These are phyloP conservation scores for Bombycilla garrulus DNA, from an alignment of 2,113 vertebrate species.

Conservation along the genomic window DNA sequence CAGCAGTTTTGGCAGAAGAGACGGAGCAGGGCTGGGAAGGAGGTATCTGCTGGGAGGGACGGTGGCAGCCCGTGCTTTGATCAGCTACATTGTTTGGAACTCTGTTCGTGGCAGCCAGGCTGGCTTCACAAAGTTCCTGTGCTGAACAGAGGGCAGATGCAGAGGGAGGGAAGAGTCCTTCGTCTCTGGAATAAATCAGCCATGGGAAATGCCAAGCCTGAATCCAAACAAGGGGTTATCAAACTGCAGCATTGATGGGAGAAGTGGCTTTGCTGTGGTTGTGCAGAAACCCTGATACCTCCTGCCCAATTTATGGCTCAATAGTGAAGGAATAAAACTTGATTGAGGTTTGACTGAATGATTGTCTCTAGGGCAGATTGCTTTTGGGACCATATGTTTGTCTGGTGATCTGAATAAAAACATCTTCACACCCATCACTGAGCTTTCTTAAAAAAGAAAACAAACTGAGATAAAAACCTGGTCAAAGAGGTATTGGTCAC, in stretches of 20 bases:
- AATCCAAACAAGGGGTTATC: background rate
- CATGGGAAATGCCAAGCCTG: background rate
- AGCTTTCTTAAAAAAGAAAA: background rate
- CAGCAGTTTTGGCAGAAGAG: background rate
- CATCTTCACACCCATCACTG: background rate
- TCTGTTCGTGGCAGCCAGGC: background rate
- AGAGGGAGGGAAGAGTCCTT: background rate
- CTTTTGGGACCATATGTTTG: background rate
- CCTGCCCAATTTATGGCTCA: background rate
- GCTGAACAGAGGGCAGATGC: background rate
- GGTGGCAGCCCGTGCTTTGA: background rate
- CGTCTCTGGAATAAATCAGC: background rate
- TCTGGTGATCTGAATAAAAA: background rate
- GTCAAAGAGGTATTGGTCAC: background rate
- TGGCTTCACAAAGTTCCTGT: background rate
- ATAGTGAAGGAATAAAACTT: background rate
- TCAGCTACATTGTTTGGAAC: background rate
- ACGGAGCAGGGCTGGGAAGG: background rate
- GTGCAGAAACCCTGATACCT: background rate
- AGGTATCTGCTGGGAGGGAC: background rate
- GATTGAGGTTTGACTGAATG: background rate
- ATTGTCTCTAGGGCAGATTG: background rate
- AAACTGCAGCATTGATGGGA: background rate
- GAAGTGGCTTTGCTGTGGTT: background rate
- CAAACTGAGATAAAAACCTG: background rate